These are phyloP conservation scores for Diachasma alloeum DNA, from an alignment of 1,140 invertebrate species.

Conservation along the genomic window DNA sequence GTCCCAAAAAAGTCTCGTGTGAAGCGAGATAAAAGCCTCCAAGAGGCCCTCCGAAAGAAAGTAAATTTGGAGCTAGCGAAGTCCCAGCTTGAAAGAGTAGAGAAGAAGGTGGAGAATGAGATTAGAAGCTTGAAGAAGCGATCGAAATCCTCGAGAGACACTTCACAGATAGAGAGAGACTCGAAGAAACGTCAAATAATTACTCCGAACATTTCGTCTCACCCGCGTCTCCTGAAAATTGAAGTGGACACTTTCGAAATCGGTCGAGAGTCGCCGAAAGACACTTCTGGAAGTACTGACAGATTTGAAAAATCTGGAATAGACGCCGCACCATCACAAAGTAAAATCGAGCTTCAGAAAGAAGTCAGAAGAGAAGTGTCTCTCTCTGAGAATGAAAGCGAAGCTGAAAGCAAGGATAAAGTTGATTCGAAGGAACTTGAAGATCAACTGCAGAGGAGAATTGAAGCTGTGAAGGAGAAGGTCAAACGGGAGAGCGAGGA, in stretches of 20 bases:
- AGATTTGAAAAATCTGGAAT: neutral
- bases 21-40: neutral
- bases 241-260: slow-evolving; percentile 21
- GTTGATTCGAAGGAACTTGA: slow-evolving; percentile 41
- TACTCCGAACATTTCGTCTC: neutral
- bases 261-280: neutral
- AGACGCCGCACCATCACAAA: neutral
- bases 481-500: slow-evolving; percentile 44
- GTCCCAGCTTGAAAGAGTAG: neutral
- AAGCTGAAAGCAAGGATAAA: neutral
- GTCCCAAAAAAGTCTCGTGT: neutral
- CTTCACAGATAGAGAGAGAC: neutral
- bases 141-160: neutral
- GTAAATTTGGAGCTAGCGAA: slow-evolving; percentile 12
- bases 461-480: slow-evolving; percentile 47
- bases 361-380: neutral
- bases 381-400: neutral
- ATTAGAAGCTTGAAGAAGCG: slow-evolving; percentile 16
- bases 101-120: slow-evolving; percentile 20
- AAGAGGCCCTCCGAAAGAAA: neutral
- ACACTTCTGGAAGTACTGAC: neutral
- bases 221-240: slow-evolving; percentile 21
- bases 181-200: neutral
- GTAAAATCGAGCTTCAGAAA: neutral
- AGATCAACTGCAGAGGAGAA: slow-evolving; percentile 42